Base-by-base conservation (phyloP, 2,113 vertebrate species). In the Polyodon spathula region DNA sequence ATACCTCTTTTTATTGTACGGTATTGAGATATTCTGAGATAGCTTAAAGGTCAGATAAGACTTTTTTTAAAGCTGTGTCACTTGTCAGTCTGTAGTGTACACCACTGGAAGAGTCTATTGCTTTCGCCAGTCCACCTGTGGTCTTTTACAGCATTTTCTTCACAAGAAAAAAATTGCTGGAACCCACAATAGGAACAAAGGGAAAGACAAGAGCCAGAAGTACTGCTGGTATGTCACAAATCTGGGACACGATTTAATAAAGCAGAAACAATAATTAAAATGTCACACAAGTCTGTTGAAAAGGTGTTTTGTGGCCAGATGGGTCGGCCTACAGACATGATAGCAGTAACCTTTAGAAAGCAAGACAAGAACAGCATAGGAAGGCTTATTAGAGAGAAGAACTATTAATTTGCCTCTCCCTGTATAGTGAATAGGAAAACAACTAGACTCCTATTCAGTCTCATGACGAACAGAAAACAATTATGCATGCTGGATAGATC, bases 341-440 rank as follows among this genome's bases (percentile, higher is more conserved):
- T 77, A 83, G 77, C 81, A 83, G 78, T 66, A 86, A 82, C 81
- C 78, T 85, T 87, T 82, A 78, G 63, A 82, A 73, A 73, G 71
- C 64, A 75, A 78, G 72, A 76, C 68, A 74, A 61, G 53, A 84
- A 72, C 60, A 81, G 66, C 68, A 85, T 73, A 83, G 78, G 73
- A 69, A 82, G 78, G 63, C 72, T 79, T 81, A 86, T 83, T 86
- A 79, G 76, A 77, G 64, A 66, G 71, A 80, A 84, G 81, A 84
- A 82, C 63, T 74, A 84, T 76, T 79, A 84, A 81, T 79, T 77
- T 77, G 69, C 77, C 75, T 78, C 74, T 50, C 69, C 64, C 11
- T 8, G 10, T 12, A n/a, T n/a, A 50, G 46, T 5, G n/a, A 50
- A 50, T 11, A 50, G 5, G 46, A 50, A 50, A 50, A 50, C n/a